Base-by-base conservation (phyloP, 2,888 invertebrate species). In the Zygaena filipendulae region DNA sequence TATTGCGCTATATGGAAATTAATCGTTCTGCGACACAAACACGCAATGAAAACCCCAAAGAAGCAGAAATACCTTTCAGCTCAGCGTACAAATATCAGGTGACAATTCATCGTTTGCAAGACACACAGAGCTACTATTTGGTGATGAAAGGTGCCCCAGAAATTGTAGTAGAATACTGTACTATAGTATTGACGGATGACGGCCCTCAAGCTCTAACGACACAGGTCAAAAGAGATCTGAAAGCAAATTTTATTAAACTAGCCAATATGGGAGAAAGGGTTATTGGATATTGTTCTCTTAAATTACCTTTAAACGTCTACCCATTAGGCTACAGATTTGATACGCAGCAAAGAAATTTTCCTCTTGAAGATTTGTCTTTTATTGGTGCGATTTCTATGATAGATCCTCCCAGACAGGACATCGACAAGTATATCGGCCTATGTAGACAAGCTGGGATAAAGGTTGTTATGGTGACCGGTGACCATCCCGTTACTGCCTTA, bases 231-330 rank as follows among this genome's bases (percentile, higher is more conserved):
- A 72, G 81, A 29, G 71, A 81, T 26, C 70, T 88, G 12, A 84
- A 86, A 49, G 72, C 81, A 25, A 83, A 87, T 28, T 91, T 93
- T 55, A 81, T 87, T 29, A 90, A 89, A 57, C 63, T 95, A 30
- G 94, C 92, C 30, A 89, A 90, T 41, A 85, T 91, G 61, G 95
- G 95, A 13, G 94, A 95, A 61, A 83, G 94, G 33, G 92, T 95
- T 1, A 77, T 93, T 25, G 91, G 91, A 10, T 95, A 94, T 63
- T 91, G 91, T 47, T 91, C 93, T 59, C 71, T 82, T 1, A 46
- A 70, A 13, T 69, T 95, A 19, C 84, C 87, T 1, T 41, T 75
- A 13, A 71, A 66, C 3, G 27, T 36, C 2, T 82, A 56, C 51
- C 85, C 85, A 1, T 47, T 60, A 5, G 83, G 81, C 13, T 87